Percentiles rank a stretch among this genome's conserved stretches.
Conservation (phyloP, 2,888 invertebrate species). For the Apamea monoglypha region DNA sequence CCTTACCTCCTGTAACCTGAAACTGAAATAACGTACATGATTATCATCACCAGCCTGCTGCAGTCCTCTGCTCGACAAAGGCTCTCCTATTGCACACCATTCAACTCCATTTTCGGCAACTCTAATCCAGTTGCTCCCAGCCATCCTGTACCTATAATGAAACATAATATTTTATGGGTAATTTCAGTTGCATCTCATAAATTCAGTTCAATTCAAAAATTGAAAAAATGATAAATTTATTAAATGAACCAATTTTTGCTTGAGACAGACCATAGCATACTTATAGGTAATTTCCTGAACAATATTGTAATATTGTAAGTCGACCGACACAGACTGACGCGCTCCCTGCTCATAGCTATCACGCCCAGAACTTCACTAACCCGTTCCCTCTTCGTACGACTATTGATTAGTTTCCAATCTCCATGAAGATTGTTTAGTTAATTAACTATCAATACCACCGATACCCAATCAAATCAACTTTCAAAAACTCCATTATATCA, state of each 20-base stretch:
- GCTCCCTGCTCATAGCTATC: background rate
- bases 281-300: background rate
- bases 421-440: slow-evolving; percentile 10
- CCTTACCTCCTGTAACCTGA: too few species aligned
- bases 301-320: background rate
- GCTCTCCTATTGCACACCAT: too few species aligned
- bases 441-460: slow-evolving; percentile 22
- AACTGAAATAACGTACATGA: too few species aligned
- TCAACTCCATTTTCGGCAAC: too few species aligned
- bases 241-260: background rate
- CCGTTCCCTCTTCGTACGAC: background rate
- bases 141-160: too few species aligned
- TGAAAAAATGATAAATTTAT: background rate
- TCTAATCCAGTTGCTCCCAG: too few species aligned
- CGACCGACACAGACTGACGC: too few species aligned
- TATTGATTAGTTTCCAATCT: slow-evolving; percentile 17
- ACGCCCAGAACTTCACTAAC: background rate
- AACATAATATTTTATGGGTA: too few species aligned
- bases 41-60: too few species aligned
- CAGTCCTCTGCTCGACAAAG: too few species aligned
- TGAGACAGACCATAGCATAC: background rate
- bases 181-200: too few species aligned
- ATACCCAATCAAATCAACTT: slow-evolving; percentile 31
- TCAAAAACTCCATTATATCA: slow-evolving; percentile 32
- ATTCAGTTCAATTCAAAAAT: too few species aligned